Base-by-base conservation (phyloP, 2,113 vertebrate species). In the Aptenodytes forsteri region DNA sequence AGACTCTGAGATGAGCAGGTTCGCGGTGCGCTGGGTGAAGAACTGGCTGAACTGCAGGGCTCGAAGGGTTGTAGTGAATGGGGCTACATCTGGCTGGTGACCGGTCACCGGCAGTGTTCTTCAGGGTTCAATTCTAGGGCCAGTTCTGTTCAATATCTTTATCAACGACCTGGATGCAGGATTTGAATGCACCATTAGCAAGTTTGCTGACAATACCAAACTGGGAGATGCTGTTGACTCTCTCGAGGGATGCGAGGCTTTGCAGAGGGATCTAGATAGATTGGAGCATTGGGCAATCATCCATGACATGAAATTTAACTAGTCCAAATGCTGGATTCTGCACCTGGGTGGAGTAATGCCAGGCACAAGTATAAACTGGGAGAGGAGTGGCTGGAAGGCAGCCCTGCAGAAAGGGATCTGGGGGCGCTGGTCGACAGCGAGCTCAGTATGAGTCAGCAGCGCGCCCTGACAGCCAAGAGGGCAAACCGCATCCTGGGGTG, bases 61-160 rank as follows among this genome's bases (percentile, higher is more conserved):
- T 6, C 16, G 16, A 5, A 71, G 56, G 14, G 5, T 20, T 59
- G 14, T 13, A 54, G 34, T 6, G 64, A 34, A 64, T 14, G 17
- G 34, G 21, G 18, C 46, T 54, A 8, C 21, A 12, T 26, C 62
- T 59, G 34, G 2, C 14, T 62, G 42, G 27, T 1, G 2, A 3
- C 32, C 0, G 1, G 23, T 54, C 59, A 21, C 32, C 47, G 29
- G 12, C 1, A 0, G 14, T 21, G 13, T 32, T 67, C 69, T 21
- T 55, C 58, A 29, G 52, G 20, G 23, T 11, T 79, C 9, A 22
- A 1, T 26, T 8, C 25, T 5, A 46, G 36, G 5, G 42, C 27
- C 17, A 9, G 16, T 26, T 46, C 30, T 47, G n/a, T 55, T 59
- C 27, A 13, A 2, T 70, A 9, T 19, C 11, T 66, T 65, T 55